Percentiles rank a stretch among this genome's conserved stretches.
phyloP scores from a whole-genome alignment of 2,797 vertebrate genomes.

The Catostomus latipinnis region DNA sequence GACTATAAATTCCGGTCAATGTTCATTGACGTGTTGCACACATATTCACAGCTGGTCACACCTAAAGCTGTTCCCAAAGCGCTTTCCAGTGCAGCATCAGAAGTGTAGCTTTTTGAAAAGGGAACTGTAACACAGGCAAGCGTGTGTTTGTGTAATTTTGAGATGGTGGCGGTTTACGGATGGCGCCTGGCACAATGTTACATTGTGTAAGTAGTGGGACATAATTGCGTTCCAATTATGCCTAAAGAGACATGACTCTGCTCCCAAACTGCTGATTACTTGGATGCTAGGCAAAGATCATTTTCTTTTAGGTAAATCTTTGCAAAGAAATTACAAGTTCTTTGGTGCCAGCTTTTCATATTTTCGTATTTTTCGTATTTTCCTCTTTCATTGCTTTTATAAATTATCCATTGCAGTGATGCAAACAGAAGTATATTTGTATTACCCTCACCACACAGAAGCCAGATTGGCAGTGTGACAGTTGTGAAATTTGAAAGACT shows the following conservation, averaged over 20 bases:
- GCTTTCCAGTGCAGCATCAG: no score
- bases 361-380: not conserved
- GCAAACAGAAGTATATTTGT: slow-evolving; percentile 7
- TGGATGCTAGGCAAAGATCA: slow-evolving; percentile 1
- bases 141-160: slow-evolving; percentile 48
- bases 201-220: slow-evolving; percentile 38
- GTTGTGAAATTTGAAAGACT: slow-evolving; percentile 11
- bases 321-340: not conserved
- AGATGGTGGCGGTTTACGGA: not conserved
- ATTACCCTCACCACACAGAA: not conserved
- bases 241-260: slow-evolving; percentile 28
- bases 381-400: not conserved
- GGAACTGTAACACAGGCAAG: slow-evolving; percentile 8
- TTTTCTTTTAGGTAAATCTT: slow-evolving; percentile 21
- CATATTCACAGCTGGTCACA: no score
- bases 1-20: no score
- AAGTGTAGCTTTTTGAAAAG: no score
- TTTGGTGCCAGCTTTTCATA: not conserved
- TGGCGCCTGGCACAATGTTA: slow-evolving; percentile 34
- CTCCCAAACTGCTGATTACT: slow-evolving; percentile 25
- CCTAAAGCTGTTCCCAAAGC: no score
- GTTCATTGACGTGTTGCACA: no score
- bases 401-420: not conserved
- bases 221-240: slow-evolving; percentile 45
- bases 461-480: slow-evolving; percentile 7